Evolutionary conservation across 2,888 invertebrate species (phyloP).

Genomic region (Diadegma fenestrale): DNA sequence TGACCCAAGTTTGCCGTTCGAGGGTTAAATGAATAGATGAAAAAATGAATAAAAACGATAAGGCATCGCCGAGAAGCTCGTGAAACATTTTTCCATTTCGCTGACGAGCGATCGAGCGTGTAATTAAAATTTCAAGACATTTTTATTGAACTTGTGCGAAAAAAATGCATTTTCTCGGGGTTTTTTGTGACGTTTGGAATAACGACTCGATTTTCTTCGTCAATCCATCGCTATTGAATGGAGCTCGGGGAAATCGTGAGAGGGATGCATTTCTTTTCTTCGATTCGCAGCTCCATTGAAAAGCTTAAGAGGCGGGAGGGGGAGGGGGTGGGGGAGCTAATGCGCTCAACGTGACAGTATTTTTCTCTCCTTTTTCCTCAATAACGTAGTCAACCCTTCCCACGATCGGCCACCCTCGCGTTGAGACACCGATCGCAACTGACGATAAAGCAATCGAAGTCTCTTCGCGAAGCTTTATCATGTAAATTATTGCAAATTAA

Average conservation of each 20-base stretch:
- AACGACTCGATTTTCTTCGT: conserved; percentile 43
- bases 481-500: conserved; percentile 58
- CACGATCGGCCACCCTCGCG: background rate
- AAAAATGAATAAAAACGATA: background rate
- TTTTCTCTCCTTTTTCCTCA: conserved; percentile 10
- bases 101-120: background rate
- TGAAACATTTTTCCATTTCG: background rate
- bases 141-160: conserved; percentile 19
- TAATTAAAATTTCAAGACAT: conserved; percentile 1
- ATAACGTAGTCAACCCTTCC: conserved; percentile 6
- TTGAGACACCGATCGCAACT: conserved; percentile 48
- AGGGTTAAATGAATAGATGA: no score
- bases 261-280: conserved; percentile 43
- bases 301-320: background rate
- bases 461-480: conserved; percentile 48
- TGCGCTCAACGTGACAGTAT: conserved; percentile 34
- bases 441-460: conserved; percentile 48
- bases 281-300: conserved; percentile 17
- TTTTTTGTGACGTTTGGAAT: conserved; percentile 11
- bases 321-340: conserved; percentile 9
- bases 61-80: background rate
- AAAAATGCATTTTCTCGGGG: conserved; percentile 19
- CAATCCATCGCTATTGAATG: conserved; percentile 46
- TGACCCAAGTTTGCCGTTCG: no score
- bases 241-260: conserved; percentile 21